phyloP scores from a whole-genome alignment of 2,888 invertebrate genomes.

The Laothoe populi region DNA sequence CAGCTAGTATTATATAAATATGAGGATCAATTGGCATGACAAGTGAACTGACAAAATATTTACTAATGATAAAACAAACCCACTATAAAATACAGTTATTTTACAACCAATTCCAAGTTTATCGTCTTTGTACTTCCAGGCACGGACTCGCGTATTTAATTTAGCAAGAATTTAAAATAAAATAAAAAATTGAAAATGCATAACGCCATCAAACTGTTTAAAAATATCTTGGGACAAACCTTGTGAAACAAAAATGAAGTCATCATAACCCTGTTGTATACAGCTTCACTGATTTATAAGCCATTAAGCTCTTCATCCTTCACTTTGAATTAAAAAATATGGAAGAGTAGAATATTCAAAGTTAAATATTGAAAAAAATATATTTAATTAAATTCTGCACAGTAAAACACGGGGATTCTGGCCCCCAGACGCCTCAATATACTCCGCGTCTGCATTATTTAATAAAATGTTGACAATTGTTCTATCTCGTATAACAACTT shows the following conservation, averaged over 20 bases:
- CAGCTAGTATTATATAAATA: not conserved
- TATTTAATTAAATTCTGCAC: not conserved
- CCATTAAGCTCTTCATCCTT: too few relatives aligned
- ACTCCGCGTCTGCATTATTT: conserved; percentile 29
- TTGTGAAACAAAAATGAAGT: too few relatives aligned
- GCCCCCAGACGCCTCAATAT: not conserved
- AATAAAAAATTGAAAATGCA: not conserved
- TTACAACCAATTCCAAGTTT: conserved; percentile 2
- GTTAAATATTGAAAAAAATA: too few relatives aligned
- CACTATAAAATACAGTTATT: not conserved
- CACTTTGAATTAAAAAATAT: too few relatives aligned
- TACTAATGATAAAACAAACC: not conserved
- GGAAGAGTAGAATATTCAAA: too few relatives aligned
- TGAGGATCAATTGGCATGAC: not conserved
- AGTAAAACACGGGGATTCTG: not conserved
- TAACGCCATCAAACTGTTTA: too few relatives aligned
- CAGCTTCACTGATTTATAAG: too few relatives aligned
- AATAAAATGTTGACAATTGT: conserved; percentile 49
- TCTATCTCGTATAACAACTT: conserved; percentile 51
- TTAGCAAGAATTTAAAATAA: not conserved
- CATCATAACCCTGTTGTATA: too few relatives aligned
- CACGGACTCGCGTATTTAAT: not conserved
- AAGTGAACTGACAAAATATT: conserved; percentile 10
- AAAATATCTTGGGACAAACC: too few relatives aligned
- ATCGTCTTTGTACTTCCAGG: not conserved